These are phyloP conservation scores for Meriones unguiculatus DNA, from an alignment of 2,113 vertebrate species.

Conservation along the genomic window DNA sequence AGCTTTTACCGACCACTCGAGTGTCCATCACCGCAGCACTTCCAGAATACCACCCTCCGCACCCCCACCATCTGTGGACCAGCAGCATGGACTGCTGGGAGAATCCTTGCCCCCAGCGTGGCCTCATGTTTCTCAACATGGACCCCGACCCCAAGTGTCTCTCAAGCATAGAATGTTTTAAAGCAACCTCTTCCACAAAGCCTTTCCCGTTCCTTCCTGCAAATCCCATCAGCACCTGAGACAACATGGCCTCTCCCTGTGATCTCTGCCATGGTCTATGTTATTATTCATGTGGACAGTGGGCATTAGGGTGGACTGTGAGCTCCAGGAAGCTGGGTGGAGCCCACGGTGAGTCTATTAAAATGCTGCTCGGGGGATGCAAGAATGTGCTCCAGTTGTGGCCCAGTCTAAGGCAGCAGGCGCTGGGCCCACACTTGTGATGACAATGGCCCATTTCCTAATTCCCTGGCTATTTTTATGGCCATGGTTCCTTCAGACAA, in stretches of 20 bases:
- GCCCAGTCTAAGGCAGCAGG: background rate
- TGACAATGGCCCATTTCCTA: slow-evolving; percentile 59
- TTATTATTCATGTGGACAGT: background rate
- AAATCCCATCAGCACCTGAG: background rate
- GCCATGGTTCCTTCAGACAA: slow-evolving; percentile 51
- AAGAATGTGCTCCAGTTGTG: background rate
- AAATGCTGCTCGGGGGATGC: background rate
- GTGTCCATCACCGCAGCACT: background rate
- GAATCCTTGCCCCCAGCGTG: background rate
- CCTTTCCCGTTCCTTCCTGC: background rate
- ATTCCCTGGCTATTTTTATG: slow-evolving; percentile 63
- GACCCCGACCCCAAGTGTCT: background rate
- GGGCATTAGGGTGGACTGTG: background rate
- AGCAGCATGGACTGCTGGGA: background rate
- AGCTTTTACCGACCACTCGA: background rate
- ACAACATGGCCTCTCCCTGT: background rate
- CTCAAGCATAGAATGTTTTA: background rate
- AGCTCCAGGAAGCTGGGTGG: background rate
- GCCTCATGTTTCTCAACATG: background rate
- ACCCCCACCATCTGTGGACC: background rate
- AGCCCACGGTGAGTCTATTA: background rate
- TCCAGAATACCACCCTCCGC: background rate
- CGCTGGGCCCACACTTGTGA: background rate
- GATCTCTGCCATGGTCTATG: background rate
- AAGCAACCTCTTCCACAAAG: background rate